A percentile compares a stretch with the other conserved stretches of the same genome.
Evolutionary conservation across 2,113 vertebrate species (phyloP).

Genomic region (Lepisosteus oculatus): DNA sequence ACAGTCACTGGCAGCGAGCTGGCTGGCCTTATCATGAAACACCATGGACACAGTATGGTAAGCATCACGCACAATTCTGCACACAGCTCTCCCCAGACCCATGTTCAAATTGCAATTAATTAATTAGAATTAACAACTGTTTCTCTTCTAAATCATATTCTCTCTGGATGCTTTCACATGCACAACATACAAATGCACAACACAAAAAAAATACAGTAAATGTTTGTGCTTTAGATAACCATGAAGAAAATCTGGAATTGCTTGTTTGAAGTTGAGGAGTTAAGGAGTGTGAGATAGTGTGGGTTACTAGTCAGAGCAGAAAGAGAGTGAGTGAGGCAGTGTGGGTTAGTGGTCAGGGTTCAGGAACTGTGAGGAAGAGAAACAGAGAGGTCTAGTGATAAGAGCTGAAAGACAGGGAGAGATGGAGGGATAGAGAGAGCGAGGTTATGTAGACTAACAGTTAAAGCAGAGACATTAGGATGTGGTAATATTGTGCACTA

Average conservation of each 20-base stretch:
- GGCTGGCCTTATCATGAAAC: no score
- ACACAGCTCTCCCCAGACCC: constrained; percentile 16
- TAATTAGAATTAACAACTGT: constrained; percentile 47
- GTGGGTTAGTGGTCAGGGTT: background rate
- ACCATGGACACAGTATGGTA: no score
- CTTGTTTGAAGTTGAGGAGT: no score
- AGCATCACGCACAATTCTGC: no score
- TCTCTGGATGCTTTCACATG: constrained; percentile 33
- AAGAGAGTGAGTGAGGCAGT: background rate
- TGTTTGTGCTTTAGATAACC: no score
- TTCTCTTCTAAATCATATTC: constrained; percentile 28
- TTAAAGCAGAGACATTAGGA: no score
- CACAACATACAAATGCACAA: constrained; percentile 2
- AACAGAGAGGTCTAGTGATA: background rate
- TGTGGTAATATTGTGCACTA: no score
- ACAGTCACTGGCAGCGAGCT: no score
- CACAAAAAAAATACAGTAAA: no score
- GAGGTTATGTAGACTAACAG: no score
- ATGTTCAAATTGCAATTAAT: constrained; percentile 49
- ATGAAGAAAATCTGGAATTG: no score
- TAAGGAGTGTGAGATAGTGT: background rate
- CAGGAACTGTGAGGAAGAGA: background rate
- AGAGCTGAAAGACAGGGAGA: background rate
- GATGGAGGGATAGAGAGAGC: no score
- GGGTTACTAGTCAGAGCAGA: background rate